Evolutionary conservation across 2,888 invertebrate species (phyloP).

Genomic region (Drosophila pseudotakahashii): DNA sequence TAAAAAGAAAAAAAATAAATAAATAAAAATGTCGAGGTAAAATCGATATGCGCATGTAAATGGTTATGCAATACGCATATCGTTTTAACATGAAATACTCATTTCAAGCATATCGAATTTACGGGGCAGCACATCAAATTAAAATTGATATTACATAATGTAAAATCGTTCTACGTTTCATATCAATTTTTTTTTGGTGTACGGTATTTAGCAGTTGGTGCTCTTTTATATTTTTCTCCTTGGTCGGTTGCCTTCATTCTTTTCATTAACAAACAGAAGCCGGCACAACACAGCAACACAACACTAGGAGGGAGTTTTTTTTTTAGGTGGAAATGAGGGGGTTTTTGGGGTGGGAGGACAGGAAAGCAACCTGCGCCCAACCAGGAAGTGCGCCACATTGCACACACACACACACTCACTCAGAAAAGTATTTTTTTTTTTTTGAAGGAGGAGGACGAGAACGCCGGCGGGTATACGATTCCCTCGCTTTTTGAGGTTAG

Average conservation of each 20-base stretch:
- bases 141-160: too few relatives aligned
- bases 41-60: too few relatives aligned
- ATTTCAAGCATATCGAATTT: too few relatives aligned
- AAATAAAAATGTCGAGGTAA: too few relatives aligned
- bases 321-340: neutral
- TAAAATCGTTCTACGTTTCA: too few relatives aligned
- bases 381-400: conserved; percentile 73
- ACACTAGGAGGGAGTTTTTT: neutral
- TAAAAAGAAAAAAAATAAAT: too few relatives aligned
- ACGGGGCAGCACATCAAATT: too few relatives aligned
- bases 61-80: too few relatives aligned
- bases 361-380: conserved; percentile 48
- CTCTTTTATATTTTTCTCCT: neutral
- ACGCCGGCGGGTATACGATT: conserved; percentile 15
- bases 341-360: conserved; percentile 3
- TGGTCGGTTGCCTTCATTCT: conserved; percentile 17
- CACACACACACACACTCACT: conserved; percentile 30
- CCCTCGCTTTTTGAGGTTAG: conserved; percentile 26
- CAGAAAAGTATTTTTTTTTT: conserved; percentile 3
- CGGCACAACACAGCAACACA: conserved; percentile 20
- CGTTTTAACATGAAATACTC: too few relatives aligned
- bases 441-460: neutral
- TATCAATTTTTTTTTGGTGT: too few relatives aligned
- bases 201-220: neutral
- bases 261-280: conserved; percentile 69